Evolutionary conservation across 1,140 invertebrate genomes (phyloP), one percentile per base, ranked within the genome.

Genomic region (Berghia stephanieae): DNA sequence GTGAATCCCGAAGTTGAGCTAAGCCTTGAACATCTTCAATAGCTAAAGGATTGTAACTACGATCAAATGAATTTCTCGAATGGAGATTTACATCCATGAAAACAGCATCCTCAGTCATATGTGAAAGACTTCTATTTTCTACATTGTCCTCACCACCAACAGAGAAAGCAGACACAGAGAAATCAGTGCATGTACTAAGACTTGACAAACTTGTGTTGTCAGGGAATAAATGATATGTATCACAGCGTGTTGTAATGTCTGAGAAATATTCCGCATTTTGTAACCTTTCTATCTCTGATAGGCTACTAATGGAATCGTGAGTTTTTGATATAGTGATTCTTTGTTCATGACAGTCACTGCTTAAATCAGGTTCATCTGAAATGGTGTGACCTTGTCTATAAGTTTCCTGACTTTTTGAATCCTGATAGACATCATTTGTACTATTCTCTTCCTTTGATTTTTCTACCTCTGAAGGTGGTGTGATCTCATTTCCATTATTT

Each of bases 131-230:
- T 73, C 80, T 86, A 18, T 81, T 80, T 60, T 86, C 84, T 36
- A 80, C 77, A 36, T 79, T 82, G 55, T 82, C 70, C 31, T 81
- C 80, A 38, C 80, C 83, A 24, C 77, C 83, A 1, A 84, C 38
- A 24, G 86, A 83, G 36, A 85, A 78, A 76, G 84, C 82, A 55
- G 86, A 87, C 73, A 86, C 81, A 74, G 87, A 86, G 75, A 88
- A 85, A 77, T 88, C 88, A 67, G 87, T 89, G 38, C 87, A 83
- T 63, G 85, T 86, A 67, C 87, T 88, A 38, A 88, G 55, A 82
- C 87, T 89, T 18, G 88, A 89, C 70, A 89, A 82, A 85, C 87
- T 91, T 42, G 90, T 90, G 55, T 89, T 90, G 82, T 90, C 89
- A 57, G 86, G 87, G 82, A 90, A 90, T 27, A 87, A 88, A 46